phyloP scores from a whole-genome alignment of 2,797 vertebrate species.

The Rhynchonycteris naso region DNA sequence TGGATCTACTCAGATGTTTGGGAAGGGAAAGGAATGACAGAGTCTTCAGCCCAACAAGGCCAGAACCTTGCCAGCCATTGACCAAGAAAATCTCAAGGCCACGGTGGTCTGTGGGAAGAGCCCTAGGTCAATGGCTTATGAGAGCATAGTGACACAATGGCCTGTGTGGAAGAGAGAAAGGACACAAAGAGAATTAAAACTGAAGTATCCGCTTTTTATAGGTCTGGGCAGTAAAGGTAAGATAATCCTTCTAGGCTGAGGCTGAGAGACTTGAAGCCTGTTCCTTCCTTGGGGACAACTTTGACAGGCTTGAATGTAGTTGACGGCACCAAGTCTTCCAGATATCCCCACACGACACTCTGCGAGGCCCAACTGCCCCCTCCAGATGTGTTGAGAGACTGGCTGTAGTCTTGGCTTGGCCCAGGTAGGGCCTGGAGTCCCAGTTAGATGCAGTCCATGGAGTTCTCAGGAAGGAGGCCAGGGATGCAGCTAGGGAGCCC shows the following conservation, averaged over 20 bases:
- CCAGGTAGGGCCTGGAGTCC: background rate
- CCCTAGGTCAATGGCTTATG: background rate
- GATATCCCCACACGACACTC: background rate
- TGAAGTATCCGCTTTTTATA: constrained; percentile 39
- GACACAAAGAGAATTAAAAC: background rate
- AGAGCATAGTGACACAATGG: background rate
- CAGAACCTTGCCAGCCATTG: background rate
- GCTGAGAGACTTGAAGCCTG: background rate
- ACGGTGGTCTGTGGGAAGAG: background rate
- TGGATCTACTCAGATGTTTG: background rate
- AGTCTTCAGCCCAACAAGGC: background rate
- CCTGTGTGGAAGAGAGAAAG: background rate
- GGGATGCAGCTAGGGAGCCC: constrained; percentile 84
- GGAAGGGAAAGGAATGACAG: background rate
- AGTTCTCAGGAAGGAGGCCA: constrained; percentile 92
- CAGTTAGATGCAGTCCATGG: constrained; percentile 94
- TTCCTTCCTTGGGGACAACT: background rate
- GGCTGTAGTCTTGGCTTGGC: background rate
- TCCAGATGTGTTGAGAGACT: background rate
- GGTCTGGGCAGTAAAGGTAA: constrained; percentile 20
- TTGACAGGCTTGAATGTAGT: background rate
- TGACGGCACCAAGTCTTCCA: constrained; percentile 21
- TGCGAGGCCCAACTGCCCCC: background rate
- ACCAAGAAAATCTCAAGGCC: background rate
- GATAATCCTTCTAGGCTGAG: constrained; percentile 13